These are phyloP conservation scores for Anser cygnoides DNA, from an alignment of 2,113 vertebrate species.

Conservation along the genomic window DNA sequence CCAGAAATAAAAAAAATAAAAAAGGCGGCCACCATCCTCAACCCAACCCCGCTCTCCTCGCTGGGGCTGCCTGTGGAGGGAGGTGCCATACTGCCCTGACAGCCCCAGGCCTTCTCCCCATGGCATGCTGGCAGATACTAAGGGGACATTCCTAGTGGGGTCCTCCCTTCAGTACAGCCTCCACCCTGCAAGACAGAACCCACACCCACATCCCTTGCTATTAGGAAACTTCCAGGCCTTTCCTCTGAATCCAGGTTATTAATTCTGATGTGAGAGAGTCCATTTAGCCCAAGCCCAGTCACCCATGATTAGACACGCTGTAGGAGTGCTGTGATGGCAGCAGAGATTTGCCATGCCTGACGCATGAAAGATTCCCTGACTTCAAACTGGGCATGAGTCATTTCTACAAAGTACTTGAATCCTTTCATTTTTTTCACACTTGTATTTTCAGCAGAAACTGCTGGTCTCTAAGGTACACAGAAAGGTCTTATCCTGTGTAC, in stretches of 20 bases:
- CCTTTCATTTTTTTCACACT: not conserved
- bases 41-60: not conserved
- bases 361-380: not conserved
- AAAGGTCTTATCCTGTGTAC: not conserved
- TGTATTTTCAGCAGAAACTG: not conserved
- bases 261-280: not conserved
- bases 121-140: not conserved
- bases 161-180: not conserved
- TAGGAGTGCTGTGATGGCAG: accelerated
- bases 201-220: accelerated
- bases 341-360: not conserved
- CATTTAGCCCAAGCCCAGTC: not conserved
- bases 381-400: not conserved
- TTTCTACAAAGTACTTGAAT: not conserved
- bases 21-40: not conserved
- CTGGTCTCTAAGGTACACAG: not conserved
- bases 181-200: not conserved
- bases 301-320: not conserved
- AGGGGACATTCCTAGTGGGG: not conserved
- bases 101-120: not conserved
- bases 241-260: not conserved
- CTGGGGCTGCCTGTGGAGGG: not conserved
- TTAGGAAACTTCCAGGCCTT: not conserved
- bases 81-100: accelerated
- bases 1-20: not conserved